Evolutionary conservation across 1,140 invertebrate genomes (phyloP).

Genomic region (Drosophila santomea): DNA sequence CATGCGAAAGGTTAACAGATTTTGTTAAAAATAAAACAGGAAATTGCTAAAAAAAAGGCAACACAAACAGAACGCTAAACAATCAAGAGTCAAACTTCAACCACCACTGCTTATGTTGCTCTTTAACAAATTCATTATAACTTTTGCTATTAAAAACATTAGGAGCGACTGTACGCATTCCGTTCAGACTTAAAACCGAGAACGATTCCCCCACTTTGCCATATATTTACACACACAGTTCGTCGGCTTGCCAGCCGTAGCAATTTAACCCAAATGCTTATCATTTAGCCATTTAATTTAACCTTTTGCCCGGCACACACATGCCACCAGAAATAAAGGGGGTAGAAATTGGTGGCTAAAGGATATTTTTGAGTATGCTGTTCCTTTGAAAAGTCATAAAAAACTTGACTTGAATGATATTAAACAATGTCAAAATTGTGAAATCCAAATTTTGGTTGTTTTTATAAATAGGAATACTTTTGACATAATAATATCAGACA

Average conservation of each 20-base stretch:
- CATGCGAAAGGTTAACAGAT: conserved; percentile 52
- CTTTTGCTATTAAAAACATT: conserved; percentile 83
- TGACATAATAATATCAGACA: too few relatives aligned
- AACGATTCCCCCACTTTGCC: conserved; percentile 17
- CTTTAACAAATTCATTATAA: conserved; percentile 82
- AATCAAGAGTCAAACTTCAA: conserved; percentile 45
- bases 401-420: too few relatives aligned
- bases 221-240: conserved; percentile 34
- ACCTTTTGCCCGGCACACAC: conserved; percentile 68
- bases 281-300: conserved; percentile 83
- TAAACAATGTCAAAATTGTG: too few relatives aligned
- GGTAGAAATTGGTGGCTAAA: conserved; percentile 13
- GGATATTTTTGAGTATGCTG: neutral
- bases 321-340: conserved; percentile 36
- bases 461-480: too few relatives aligned
- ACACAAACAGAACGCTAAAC: conserved; percentile 47
- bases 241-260: conserved; percentile 26
- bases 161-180: conserved; percentile 68
- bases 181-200: conserved; percentile 7
- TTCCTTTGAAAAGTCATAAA: neutral
- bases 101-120: conserved; percentile 45
- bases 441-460: too few relatives aligned
- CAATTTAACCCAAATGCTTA: conserved; percentile 83
- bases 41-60: conserved; percentile 9
- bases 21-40: conserved; percentile 20